phyloP scores from a whole-genome alignment of 2,888 invertebrate genomes.

The Beris chalybata region DNA sequence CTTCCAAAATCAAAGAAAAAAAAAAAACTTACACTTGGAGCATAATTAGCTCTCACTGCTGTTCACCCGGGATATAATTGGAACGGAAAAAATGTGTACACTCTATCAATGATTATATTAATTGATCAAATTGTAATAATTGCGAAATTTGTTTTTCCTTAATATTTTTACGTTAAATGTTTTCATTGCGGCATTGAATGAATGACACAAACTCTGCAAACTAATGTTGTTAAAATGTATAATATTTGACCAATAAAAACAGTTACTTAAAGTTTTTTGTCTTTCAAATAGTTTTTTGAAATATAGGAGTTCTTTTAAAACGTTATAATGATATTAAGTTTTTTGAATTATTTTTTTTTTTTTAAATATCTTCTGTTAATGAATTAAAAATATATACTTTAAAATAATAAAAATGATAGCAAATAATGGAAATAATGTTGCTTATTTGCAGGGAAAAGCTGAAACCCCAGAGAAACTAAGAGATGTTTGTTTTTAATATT shows the following conservation, averaged over 20 bases:
- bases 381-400: too few relatives aligned
- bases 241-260: slow-evolving; percentile 28
- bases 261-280: slow-evolving; percentile 17
- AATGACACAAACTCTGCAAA: slow-evolving; percentile 17
- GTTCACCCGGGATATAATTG: background rate
- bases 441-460: slow-evolving; percentile 37
- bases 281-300: background rate
- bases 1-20: slow-evolving; percentile 23
- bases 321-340: too few relatives aligned
- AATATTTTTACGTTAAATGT: too few relatives aligned
- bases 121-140: too few relatives aligned
- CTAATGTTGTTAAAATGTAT: slow-evolving; percentile 29
- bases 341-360: too few relatives aligned
- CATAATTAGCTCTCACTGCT: slow-evolving; percentile 9
- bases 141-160: too few relatives aligned
- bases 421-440: slow-evolving; percentile 5
- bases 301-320: too few relatives aligned
- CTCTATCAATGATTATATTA: too few relatives aligned
- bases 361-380: too few relatives aligned
- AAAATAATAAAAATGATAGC: too few relatives aligned
- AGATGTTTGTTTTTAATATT: slow-evolving; percentile 10
- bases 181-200: too few relatives aligned
- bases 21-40: slow-evolving; percentile 13
- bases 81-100: too few relatives aligned
- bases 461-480: slow-evolving; percentile 35